Evolutionary conservation across 2,888 invertebrate genomes (phyloP).

Genomic region (Cosmia pyralina): DNA sequence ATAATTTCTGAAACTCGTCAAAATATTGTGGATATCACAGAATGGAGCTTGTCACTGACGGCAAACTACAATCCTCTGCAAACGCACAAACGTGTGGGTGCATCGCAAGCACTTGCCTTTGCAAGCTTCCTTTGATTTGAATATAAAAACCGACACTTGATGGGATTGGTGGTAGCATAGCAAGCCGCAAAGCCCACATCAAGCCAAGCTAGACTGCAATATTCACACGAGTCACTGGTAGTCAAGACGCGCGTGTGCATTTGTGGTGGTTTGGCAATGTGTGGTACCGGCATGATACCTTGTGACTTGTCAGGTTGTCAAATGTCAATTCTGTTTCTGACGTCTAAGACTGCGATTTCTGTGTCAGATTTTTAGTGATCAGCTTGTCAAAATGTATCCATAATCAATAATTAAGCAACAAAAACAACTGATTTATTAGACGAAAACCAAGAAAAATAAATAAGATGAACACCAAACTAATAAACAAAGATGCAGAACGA

Average conservation of each 20-base stretch:
- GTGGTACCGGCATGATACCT: no score
- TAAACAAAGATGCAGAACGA: conserved; percentile 80
- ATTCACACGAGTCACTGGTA: no score
- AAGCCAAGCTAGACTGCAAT: no score
- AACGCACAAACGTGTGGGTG: neutral
- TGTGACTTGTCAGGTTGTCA: no score
- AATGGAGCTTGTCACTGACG: neutral
- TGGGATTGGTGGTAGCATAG: neutral
- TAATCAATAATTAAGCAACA: neutral
- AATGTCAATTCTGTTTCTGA: no score
- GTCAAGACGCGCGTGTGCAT: no score
- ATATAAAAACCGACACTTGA: neutral
- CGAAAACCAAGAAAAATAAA: conserved; percentile 6
- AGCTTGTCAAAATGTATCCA: neutral
- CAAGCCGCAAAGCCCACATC: no score
- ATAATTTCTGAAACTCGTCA: neutral
- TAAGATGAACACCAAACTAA: conserved; percentile 76
- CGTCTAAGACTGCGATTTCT: no score
- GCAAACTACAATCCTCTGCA: neutral
- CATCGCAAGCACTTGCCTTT: neutral
- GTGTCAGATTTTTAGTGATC: no score
- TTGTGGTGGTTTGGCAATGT: no score
- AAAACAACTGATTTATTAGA: conserved; percentile 19
- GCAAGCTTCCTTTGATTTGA: neutral
- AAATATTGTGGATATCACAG: neutral